phyloP scores from a whole-genome alignment of 2,113 vertebrate species.

The Megaleporinus macrocephalus region DNA sequence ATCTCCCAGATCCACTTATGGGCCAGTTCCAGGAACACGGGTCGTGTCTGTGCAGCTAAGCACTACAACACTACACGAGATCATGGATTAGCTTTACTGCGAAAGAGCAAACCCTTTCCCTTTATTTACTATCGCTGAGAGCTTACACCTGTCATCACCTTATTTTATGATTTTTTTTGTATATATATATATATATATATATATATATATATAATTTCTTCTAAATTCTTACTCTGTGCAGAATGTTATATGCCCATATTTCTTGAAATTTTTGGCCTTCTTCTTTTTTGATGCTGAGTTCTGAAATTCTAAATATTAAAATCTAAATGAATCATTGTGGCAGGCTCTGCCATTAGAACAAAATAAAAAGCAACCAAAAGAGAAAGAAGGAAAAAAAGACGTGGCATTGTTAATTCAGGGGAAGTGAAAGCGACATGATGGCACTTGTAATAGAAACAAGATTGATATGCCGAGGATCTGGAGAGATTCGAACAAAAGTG shows the following conservation, averaged over 20 bases:
- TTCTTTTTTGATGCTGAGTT: background rate
- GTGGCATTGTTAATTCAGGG: conserved; percentile 12
- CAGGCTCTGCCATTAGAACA: background rate
- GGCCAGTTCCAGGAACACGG: conserved; percentile 8
- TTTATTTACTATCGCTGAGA: background rate
- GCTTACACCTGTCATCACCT: background rate
- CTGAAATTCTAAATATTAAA: background rate
- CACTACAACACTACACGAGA: background rate
- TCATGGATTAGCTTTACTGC: background rate
- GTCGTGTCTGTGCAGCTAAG: conserved; percentile 15
- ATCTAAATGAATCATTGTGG: background rate
- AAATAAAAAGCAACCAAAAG: background rate
- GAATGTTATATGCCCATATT: background rate
- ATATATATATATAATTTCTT: no score
- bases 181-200: no score
- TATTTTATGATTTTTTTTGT: background rate
- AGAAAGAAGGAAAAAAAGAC: background rate
- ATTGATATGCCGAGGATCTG: conserved; percentile 33
- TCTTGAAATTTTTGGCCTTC: background rate
- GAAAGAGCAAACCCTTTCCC: conserved; percentile 9
- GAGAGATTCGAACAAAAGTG: conserved; percentile 28
- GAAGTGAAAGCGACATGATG: conserved; percentile 20
- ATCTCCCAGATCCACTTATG: conserved; percentile 28
- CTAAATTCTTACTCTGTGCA: background rate
- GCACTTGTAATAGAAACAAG: conserved; percentile 21